Percentiles rank a stretch among this genome's conserved stretches.
Conservation (phyloP, 2,797 vertebrate genomes). For the Tragelaphus eurycerus region DNA sequence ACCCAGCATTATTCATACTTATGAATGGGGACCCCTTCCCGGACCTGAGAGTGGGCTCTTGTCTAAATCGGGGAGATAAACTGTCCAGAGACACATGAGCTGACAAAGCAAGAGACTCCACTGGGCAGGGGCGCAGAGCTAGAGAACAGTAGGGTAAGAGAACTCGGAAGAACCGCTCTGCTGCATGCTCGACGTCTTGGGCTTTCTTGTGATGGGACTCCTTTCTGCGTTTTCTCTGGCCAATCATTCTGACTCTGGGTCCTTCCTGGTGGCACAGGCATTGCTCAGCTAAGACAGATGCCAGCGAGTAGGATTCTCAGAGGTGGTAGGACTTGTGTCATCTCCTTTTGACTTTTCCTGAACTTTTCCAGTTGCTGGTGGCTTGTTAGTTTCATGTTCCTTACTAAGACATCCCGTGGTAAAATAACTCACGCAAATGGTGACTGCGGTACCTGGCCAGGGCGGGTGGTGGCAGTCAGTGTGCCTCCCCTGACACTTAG, state of each 20-base stretch:
- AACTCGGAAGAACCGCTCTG: not conserved
- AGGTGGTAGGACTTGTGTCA: not conserved
- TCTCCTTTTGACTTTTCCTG: not conserved
- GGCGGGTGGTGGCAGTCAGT: not conserved
- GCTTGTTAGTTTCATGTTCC: not conserved
- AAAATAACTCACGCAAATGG: not conserved
- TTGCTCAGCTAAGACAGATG: not conserved
- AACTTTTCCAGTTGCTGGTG: not conserved
- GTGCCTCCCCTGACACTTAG: not conserved
- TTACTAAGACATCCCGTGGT: not conserved
- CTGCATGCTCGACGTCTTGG: accelerated
- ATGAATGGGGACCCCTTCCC: not conserved
- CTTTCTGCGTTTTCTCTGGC: not conserved
- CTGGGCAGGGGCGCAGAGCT: not conserved
- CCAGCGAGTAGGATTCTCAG: not conserved
- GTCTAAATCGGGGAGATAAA: not conserved
- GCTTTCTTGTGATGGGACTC: not conserved
- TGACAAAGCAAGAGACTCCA: not conserved
- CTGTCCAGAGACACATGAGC: not conserved
- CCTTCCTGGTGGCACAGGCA: not conserved
- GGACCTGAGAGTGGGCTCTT: not conserved
- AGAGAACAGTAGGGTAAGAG: not conserved
- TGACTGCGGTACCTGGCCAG: not conserved
- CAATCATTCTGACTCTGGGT: not conserved
- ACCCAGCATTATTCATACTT: not conserved